These are phyloP conservation scores for Gymnothorax javanicus DNA, from an alignment of 2,797 vertebrate species.

Conservation along the genomic window DNA sequence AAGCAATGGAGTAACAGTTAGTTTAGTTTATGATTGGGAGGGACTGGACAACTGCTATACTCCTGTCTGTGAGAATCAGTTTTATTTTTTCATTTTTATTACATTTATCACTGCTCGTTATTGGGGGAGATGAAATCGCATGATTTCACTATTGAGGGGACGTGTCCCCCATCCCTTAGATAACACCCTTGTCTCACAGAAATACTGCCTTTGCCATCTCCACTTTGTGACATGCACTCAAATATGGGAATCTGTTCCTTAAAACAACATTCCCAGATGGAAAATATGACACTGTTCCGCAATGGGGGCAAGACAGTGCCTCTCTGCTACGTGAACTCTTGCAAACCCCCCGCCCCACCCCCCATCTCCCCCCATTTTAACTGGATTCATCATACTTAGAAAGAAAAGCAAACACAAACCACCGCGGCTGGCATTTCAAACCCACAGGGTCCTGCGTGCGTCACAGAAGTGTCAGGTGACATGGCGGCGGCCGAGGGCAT, in stretches of 20 bases:
- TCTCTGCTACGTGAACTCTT: neutral
- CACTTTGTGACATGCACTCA: slow-evolving; percentile 32
- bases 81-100: no score
- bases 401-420: slow-evolving; percentile 23
- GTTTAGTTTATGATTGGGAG: no score
- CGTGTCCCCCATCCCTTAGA: no score
- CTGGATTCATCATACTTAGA: neutral
- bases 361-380: slow-evolving; percentile 11
- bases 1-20: no score
- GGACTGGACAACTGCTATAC: no score
- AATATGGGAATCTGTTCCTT: slow-evolving; percentile 45
- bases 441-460: neutral
- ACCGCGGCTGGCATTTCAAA: slow-evolving; percentile 3
- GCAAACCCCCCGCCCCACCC: neutral
- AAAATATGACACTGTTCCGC: slow-evolving; percentile 33
- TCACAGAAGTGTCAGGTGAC: neutral
- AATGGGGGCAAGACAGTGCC: neutral
- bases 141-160: no score
- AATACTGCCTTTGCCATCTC: slow-evolving; percentile 20
- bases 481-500: neutral
- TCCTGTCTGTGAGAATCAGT: no score
- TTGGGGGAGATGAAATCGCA: no score
- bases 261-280: slow-evolving; percentile 50
- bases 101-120: no score
- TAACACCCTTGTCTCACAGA: no score